Evolutionary conservation across 2,888 invertebrate species (phyloP).

Genomic region (Eilema depressum): DNA sequence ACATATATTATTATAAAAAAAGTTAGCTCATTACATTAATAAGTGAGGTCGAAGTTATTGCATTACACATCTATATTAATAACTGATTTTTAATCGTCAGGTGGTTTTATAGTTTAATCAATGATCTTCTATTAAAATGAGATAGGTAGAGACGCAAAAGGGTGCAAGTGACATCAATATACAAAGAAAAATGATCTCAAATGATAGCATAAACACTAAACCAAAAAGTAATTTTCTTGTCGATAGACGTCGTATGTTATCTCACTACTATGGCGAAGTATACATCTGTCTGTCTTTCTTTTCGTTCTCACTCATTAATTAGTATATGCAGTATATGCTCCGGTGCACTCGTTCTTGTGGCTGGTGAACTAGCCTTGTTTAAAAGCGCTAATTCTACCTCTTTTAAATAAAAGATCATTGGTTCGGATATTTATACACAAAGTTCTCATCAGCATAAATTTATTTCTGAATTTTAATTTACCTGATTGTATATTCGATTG

Average conservation of each 20-base stretch:
- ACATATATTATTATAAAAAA: not conserved
- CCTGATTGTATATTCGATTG: not conserved
- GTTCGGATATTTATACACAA: not conserved
- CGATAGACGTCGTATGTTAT: too few relatives aligned
- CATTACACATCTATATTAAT: not conserved
- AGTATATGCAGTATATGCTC: not conserved
- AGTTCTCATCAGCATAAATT: not conserved
- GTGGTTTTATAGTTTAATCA: not conserved
- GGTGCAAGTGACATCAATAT: too few relatives aligned
- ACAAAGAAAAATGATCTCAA: too few relatives aligned
- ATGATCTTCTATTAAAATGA: not conserved
- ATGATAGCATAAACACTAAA: too few relatives aligned
- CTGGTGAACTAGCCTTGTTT: not conserved
- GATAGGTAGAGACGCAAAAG: not conserved
- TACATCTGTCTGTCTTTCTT: too few relatives aligned
- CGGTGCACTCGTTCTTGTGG: not conserved
- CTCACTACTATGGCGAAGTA: too few relatives aligned
- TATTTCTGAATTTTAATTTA: not conserved
- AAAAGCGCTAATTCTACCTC: not conserved
- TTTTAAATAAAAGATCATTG: not conserved
- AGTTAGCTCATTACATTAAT: not conserved
- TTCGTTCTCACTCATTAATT: too few relatives aligned
- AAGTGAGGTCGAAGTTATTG: not conserved
- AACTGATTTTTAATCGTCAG: not conserved
- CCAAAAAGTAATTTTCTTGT: too few relatives aligned